Evolutionary conservation across 2,888 invertebrate species (phyloP).

Genomic region (Tridacna crocea): DNA sequence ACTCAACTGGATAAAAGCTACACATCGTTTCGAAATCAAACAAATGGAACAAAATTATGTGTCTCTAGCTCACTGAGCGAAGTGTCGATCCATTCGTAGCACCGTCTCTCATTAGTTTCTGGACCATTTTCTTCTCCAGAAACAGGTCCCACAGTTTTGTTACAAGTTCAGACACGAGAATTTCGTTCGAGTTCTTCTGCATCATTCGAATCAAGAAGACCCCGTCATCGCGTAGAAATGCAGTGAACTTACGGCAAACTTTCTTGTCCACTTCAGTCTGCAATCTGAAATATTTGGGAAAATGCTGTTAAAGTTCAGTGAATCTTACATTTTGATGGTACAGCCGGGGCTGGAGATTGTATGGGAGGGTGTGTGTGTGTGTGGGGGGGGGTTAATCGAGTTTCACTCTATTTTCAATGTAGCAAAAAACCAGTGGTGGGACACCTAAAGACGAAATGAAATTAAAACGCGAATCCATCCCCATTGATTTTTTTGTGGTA

Average conservation of each 20-base stretch:
- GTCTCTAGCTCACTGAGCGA: neutral
- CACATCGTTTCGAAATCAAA: too few relatives aligned
- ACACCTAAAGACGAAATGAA: too few relatives aligned
- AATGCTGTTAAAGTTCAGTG: neutral
- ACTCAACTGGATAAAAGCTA: too few relatives aligned
- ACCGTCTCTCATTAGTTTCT: slow-evolving; percentile 62
- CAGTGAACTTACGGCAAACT: slow-evolving; percentile 72
- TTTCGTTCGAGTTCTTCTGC: slow-evolving; percentile 77
- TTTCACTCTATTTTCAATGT: too few relatives aligned
- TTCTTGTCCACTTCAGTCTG: slow-evolving; percentile 76
- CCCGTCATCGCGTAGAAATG: slow-evolving; percentile 76
- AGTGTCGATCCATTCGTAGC: neutral
- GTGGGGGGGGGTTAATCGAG: too few relatives aligned
- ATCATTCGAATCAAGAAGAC: slow-evolving; percentile 75
- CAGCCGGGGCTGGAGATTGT: too few relatives aligned
- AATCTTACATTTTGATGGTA: too few relatives aligned
- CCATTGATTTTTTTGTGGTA: too few relatives aligned
- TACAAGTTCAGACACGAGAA: slow-evolving; percentile 76
- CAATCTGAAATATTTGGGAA: slow-evolving; percentile 51
- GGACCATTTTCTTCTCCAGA: slow-evolving; percentile 74
- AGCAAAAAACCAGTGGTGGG: too few relatives aligned
- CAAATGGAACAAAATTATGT: neutral
- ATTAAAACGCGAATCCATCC: too few relatives aligned
- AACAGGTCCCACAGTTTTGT: slow-evolving; percentile 73
- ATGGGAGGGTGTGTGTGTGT: too few relatives aligned